Base-by-base conservation (phyloP, 2,888 invertebrate species). In the Drosophila birchii region DNA sequence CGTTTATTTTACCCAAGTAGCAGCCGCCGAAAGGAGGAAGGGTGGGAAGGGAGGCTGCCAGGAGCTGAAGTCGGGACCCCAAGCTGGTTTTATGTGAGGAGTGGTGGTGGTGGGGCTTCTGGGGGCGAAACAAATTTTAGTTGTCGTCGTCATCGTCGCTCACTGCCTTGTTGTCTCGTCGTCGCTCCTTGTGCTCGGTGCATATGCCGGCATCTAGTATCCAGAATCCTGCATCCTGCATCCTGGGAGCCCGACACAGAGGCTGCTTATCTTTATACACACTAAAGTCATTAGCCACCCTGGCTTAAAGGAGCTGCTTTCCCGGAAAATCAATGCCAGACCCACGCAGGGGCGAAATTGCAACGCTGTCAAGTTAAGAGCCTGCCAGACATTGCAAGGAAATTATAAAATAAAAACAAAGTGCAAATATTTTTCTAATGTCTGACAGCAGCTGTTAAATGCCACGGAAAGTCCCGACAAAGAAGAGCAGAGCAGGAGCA, bases 241-340 rank as follows among this genome's bases (percentile, higher is more conserved):
- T 55, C 60, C 73, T 79, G 20, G 16, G 16, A 34, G 34, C 70
- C 72, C 64, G 49, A 36, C 47, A 44, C 68, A 36, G 49, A 45
- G 54, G 69, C 76, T 78, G 82, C 86, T 89, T 86, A 89, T 86
- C 86, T 88, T 76, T 80, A 66, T 73, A 69, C 86, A 83, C 32
- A 77, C 88, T 86, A 88, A 89, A 89, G 86, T 88, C 89, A 89
- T 89, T 86, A 86, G 88, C 76, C 74, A 69, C 45, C 59, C 67
- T 34, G 60, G 56, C 61, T 74, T 54, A 26, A 55, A 66, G 62
- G 18, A 60, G 60, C 23, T 70, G 55, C 68, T 57, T 39, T 57
- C 29, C n/a, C 23, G 36, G 39, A 23, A 69, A 82, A 67, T 75
- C 74, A 82, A 87, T 83, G 88, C 62, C 70, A 55, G 72, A 36